Evolutionary conservation across 2,888 invertebrate genomes (phyloP), one percentile per base, ranked within the genome.

Genomic region (Drosophila suboccidentalis): DNA sequence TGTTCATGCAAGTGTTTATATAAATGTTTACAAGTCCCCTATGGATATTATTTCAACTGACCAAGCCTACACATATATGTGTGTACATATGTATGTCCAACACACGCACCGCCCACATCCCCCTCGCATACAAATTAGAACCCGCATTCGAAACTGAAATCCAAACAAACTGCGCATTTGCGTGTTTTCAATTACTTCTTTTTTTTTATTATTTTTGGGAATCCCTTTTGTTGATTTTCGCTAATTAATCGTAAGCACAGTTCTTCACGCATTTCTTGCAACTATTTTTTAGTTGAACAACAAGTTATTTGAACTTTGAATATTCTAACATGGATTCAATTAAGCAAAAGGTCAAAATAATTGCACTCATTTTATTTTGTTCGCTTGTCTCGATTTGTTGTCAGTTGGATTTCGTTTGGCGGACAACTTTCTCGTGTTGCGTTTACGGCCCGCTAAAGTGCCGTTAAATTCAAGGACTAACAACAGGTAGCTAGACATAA

Each of bases 321-420:
- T 70, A 57, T 66, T 63, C 77, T 3, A 26, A 61, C 58, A 55
- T 75, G 54, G n/a, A 46, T 63, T 80, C 83, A 88, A 88, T 86
- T 86, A 74, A 58, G 57, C 50, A 72, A 58, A 84, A 88, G 86
- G 86, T 88, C 89, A 88, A 80, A 66, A 67, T 80, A 82, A 87
- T 86, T 86, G 78, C 76, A 75, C 80, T 75, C 64, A 55, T 75
- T 71, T 71, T 66, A 44, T 43, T 57, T 57, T 22, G 39, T 15
- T 26, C 19, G 22, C 15, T 36, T 29, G 32, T 13, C 22, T 55
- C 29, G 15, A 38, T 15, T 17, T 34, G 19, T 34, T 34, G 19
- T 34, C 11, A 3, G 15, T 51, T 43, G 17, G 29, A 22, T 29
- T 44, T 36, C 8, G 17, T 38, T n/a, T 26, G 39, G n/a, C 29